Evolutionary conservation across 1,140 invertebrate genomes (phyloP).

Genomic region (Macrobrachium rosenbergii): DNA sequence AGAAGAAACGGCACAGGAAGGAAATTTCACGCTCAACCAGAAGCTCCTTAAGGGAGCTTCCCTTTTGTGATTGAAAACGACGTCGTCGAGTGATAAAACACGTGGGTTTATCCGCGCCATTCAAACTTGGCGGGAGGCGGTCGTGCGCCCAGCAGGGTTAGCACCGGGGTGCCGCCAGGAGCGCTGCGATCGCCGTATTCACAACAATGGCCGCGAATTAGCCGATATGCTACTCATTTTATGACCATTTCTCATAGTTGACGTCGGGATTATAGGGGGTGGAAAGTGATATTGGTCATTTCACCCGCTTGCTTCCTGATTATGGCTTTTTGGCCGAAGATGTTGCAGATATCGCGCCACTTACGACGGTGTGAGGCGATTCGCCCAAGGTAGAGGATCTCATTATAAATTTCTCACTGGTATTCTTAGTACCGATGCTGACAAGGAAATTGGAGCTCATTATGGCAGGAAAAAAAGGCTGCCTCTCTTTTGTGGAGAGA

Average conservation of each 20-base stretch:
- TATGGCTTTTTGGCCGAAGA: no score
- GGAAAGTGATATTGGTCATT: no score
- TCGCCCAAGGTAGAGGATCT: no score
- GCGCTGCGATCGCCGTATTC: neutral
- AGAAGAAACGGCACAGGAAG: neutral
- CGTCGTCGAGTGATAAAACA: slow-evolving; percentile 39
- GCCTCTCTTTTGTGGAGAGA: no score
- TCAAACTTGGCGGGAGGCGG: slow-evolving; percentile 17
- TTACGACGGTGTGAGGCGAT: no score
- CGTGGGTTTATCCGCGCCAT: slow-evolving; percentile 31
- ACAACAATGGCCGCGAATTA: slow-evolving; percentile 30
- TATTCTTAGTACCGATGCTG: no score
- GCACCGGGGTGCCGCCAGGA: slow-evolving; percentile 14
- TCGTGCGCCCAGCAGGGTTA: neutral
- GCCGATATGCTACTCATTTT: slow-evolving; percentile 14
- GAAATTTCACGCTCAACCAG: slow-evolving; percentile 12
- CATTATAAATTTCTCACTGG: no score
- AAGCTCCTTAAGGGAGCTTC: neutral
- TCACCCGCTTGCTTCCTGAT: no score
- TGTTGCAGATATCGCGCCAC: no score
- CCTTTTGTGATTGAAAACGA: no score
- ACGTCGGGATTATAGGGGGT: slow-evolving; percentile 6
- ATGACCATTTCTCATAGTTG: slow-evolving; percentile 34
- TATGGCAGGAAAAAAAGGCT: no score
- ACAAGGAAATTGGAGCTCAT: no score